Percentiles rank a stretch among this genome's conserved stretches.
Evolutionary conservation across 2,888 invertebrate genomes (phyloP).

Genomic region (Anthrax anthrax): DNA sequence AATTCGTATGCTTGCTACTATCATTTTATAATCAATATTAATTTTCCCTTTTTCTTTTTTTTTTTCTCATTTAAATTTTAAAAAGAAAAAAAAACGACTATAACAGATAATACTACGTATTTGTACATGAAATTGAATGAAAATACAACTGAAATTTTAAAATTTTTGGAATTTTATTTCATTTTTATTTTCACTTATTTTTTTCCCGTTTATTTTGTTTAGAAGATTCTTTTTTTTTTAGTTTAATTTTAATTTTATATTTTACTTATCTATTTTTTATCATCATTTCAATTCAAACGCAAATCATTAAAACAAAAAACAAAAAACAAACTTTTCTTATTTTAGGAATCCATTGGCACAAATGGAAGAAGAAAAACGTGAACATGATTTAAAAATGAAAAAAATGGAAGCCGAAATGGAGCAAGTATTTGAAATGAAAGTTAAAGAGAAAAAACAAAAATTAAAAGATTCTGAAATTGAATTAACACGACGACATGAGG

Average conservation of each 20-base stretch:
- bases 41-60: too few relatives aligned
- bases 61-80: too few relatives aligned
- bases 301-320: too few relatives aligned
- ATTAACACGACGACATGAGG: conserved; percentile 80
- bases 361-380: conserved; percentile 95
- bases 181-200: too few relatives aligned
- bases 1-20: too few relatives aligned
- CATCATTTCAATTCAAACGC: background rate
- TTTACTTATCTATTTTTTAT: conserved; percentile 8
- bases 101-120: too few relatives aligned
- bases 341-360: conserved; percentile 90
- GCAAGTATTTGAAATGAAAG: conserved; percentile 97
- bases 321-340: conserved; percentile 1
- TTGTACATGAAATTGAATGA: too few relatives aligned
- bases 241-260: background rate
- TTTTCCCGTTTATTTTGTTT: too few relatives aligned
- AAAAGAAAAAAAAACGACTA: too few relatives aligned
- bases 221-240: background rate
- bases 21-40: too few relatives aligned
- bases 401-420: conserved; percentile 99
- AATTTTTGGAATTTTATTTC: too few relatives aligned
- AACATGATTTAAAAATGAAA: conserved; percentile 93
- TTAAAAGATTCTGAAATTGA: conserved; percentile 90
- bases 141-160: too few relatives aligned
- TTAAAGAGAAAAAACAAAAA: conserved; percentile 89